phyloP scores from a whole-genome alignment of 1,140 invertebrate species.

The Polypedilum vanderplanki region DNA sequence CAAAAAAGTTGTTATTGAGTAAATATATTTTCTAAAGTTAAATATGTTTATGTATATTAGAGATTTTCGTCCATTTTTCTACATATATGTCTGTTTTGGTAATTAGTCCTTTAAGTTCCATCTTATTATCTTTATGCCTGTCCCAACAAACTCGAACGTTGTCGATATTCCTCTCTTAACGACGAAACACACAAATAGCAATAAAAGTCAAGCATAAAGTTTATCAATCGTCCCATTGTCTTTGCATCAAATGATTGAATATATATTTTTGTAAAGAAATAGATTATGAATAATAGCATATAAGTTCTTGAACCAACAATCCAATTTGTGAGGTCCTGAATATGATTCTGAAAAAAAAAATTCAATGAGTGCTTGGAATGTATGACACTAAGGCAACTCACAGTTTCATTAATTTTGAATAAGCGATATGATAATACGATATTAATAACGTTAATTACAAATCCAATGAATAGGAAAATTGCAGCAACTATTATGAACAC shows the following conservation, averaged over 20 bases:
- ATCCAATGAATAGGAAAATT: neutral
- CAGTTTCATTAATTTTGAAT: conserved; percentile 11
- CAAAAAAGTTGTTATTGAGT: neutral
- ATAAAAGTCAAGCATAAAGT: neutral
- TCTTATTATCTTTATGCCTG: conserved; percentile 11
- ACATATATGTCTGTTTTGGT: neutral
- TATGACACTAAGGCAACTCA: neutral
- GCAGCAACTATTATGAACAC: neutral
- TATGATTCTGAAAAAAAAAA: conserved; percentile 11
- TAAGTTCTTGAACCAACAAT: neutral
- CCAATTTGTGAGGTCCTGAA: neutral
- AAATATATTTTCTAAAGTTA: neutral
- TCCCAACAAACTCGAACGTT: neutral
- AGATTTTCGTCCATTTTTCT: neutral
- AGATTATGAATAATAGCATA: neutral
- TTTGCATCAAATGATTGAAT: neutral
- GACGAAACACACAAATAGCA: neutral
- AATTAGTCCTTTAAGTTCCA: neutral
- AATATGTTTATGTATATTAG: neutral
- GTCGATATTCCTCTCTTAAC: neutral
- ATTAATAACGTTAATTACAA: conserved; percentile 7
- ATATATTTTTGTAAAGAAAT: neutral
- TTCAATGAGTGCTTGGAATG: neutral
- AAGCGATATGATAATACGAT: neutral
- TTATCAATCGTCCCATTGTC: neutral